phyloP scores from a whole-genome alignment of 2,888 invertebrate species.

The Eurytoma californica region DNA sequence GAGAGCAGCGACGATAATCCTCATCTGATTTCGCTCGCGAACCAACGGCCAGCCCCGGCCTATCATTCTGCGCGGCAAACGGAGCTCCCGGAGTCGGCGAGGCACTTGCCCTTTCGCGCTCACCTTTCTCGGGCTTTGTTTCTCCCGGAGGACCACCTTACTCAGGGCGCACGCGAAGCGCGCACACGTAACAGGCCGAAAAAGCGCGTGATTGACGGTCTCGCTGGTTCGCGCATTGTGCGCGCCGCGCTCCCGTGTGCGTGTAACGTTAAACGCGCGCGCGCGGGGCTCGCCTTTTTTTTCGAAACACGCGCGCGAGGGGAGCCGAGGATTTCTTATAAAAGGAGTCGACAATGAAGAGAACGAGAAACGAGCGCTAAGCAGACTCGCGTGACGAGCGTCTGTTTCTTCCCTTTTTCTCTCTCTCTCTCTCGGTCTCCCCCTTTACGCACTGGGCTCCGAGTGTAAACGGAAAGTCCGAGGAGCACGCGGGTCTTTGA shows the following conservation, averaged over 20 bases:
- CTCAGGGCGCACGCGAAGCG: conserved; percentile 6
- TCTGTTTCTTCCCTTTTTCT: conserved; percentile 23
- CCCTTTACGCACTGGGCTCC: not conserved
- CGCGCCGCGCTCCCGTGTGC: not conserved
- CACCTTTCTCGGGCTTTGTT: conserved; percentile 26
- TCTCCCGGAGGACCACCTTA: not conserved
- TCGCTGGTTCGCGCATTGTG: conserved; percentile 9
- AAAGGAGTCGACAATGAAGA: conserved; percentile 42
- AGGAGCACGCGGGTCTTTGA: conserved; percentile 34
- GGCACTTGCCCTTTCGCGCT: not conserved
- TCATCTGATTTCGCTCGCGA: too few relatives aligned
- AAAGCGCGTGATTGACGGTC: conserved; percentile 45
- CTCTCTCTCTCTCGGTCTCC: not conserved
- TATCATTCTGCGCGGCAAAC: too few relatives aligned
- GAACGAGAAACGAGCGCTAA: conserved; percentile 42
- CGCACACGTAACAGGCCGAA: conserved; percentile 22
- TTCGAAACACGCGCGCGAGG: conserved; percentile 13
- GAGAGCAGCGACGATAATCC: too few relatives aligned
- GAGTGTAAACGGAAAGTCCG: conserved; percentile 22
- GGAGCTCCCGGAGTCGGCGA: not conserved
- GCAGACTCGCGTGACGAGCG: conserved; percentile 51
- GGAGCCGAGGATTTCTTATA: conserved; percentile 21
- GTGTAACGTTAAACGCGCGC: conserved; percentile 30
- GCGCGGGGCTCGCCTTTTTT: conserved; percentile 8
- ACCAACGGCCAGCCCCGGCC: too few relatives aligned